Base-by-base conservation (phyloP, 2,113 vertebrate species). In the Daboia siamensis region DNA sequence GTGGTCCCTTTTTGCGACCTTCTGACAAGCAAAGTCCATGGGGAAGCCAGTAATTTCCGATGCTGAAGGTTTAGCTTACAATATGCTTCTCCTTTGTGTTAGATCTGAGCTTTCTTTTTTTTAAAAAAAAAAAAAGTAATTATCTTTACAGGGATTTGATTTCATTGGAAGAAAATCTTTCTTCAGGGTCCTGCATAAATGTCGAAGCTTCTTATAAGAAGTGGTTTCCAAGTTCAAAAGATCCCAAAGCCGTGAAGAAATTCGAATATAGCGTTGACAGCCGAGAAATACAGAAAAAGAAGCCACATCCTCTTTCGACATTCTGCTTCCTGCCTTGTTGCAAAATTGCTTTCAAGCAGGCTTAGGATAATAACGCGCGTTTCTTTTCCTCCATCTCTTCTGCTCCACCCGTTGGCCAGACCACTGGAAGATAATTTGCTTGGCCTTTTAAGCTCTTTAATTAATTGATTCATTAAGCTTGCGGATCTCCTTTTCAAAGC, bases 231-330 rank as follows among this genome's bases (percentile, higher is more conserved):
- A 24, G 54, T 74, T 88, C 56, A 54, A 84, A 89, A 48, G 87
- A 56, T 84, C 52, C 64, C 48, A 48, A 52, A 92, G 91, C 64
- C 69, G 91, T 89, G 91, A 89, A 84, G 64, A 89, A 89, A 92
- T 89, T 69, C 39, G 51, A 57, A 84, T 89, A 57, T 15, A 89
- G 61, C 2, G 7, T 92, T 89, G 52, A 52, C 86, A 80, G 44
- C 17, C 44, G 39, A 52, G 48, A 57, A 89, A 80, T 29, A 13
- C 26, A 39, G 46, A 84, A 92, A 84, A 2, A 26, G 10, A 51
- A 26, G 52, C 87, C 80, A 89, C 87, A 57, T 92, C 91, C 91
- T 89, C 87, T 89, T 92, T 92, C 54, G 7, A 57, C 87, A 57
- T 21, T 4, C 52, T 5, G 64, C 12, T 92, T 92, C 61, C 86